phyloP scores from a whole-genome alignment of 53 echinoderm and acorn worm genomes.

The Crossaster papposus region DNA sequence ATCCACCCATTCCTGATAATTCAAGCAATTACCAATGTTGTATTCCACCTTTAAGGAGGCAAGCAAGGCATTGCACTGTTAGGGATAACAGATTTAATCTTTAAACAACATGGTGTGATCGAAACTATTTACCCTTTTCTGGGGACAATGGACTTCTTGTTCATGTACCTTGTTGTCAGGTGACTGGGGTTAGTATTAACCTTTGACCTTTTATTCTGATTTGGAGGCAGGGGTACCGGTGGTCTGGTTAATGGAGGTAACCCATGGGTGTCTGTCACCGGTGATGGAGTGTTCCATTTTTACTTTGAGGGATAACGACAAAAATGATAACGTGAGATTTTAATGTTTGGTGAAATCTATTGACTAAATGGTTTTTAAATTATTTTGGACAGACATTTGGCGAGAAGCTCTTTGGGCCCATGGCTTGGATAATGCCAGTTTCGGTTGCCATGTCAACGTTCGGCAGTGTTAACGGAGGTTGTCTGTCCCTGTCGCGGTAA shows the following conservation, averaged over 20 bases:
- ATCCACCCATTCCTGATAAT: not conserved
- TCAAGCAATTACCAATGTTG: not conserved
- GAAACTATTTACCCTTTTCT: not conserved
- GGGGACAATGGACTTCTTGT: not conserved
- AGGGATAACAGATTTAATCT: not conserved
- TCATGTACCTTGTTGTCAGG: constrained; percentile 16
- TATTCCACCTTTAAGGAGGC: not conserved
- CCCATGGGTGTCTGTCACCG: not conserved
- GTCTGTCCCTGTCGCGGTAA: constrained; percentile 86
- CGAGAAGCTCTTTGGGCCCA: constrained; percentile 81
- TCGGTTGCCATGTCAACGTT: constrained; percentile 96
- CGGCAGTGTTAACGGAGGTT: constrained; percentile 92
- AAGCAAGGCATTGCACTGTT: not conserved
- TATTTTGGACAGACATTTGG: constrained; percentile 80
- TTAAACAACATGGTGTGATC: not conserved
- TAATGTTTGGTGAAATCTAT: not conserved
- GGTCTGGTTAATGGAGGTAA: not conserved
- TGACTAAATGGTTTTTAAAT: not conserved
- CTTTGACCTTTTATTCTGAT: constrained; percentile 7
- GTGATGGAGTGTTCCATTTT: constrained; percentile 8
- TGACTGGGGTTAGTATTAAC: constrained; percentile 17
- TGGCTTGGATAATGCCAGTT: constrained; percentile 97
- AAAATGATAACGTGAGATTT: not conserved
- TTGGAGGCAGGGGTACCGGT: not conserved
- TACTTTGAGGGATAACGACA: not conserved